These are phyloP conservation scores for Hypanus sabinus DNA, from an alignment of 2,113 vertebrate species.

Conservation along the genomic window DNA sequence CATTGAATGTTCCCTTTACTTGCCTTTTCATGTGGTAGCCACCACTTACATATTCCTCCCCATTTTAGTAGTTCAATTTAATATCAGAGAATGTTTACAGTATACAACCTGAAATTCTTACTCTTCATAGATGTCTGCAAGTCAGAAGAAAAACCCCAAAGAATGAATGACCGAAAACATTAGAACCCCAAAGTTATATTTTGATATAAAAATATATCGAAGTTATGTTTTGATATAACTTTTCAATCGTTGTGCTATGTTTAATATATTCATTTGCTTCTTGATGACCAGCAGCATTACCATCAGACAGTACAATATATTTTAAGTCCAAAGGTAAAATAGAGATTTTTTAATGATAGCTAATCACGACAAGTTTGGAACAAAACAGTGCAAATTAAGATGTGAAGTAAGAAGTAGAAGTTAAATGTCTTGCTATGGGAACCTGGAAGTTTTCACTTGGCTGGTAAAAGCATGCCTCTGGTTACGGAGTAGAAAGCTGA, in stretches of 20 bases:
- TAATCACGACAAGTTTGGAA: not conserved
- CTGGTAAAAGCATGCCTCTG: not conserved
- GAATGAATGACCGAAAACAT: too few species aligned
- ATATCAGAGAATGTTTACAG: too few species aligned
- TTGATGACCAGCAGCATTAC: not conserved
- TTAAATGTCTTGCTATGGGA: not conserved
- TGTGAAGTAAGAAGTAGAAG: not conserved
- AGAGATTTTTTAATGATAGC: not conserved
- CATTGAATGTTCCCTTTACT: not conserved
- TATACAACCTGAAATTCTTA: too few species aligned
- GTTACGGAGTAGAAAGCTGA: not conserved
- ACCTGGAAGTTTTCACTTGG: not conserved
- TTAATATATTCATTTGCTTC: not conserved
- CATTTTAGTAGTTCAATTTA: too few species aligned
- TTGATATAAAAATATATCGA: not conserved
- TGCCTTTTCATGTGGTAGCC: not conserved
- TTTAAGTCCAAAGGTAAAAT: not conserved
- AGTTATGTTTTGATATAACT: not conserved
- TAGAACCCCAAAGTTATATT: not conserved
- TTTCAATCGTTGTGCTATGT: not conserved
- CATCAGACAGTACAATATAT: not conserved
- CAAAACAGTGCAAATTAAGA: not conserved
- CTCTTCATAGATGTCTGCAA: too few species aligned
- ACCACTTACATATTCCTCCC: not conserved
- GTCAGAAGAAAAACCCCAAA: too few species aligned